These are phyloP conservation scores for Macrochelys suwanniensis DNA, from an alignment of 2,797 vertebrate genomes.

Conservation along the genomic window DNA sequence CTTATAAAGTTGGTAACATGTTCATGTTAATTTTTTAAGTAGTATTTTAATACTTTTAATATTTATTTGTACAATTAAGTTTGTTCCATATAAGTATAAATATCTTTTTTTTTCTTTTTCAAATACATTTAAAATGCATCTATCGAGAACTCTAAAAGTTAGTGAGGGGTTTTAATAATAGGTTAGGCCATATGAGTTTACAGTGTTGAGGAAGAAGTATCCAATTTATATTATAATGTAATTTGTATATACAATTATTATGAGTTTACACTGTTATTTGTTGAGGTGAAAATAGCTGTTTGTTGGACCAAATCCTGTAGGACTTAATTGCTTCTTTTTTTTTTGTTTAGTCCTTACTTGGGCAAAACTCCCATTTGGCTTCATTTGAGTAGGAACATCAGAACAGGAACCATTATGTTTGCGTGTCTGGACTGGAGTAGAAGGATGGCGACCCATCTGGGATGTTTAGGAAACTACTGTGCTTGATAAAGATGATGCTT, in stretches of 20 bases:
- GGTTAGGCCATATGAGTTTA: background rate
- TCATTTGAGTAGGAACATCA: background rate
- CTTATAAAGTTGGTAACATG: background rate
- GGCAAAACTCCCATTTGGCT: background rate
- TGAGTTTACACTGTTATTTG: background rate
- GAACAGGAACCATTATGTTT: background rate
- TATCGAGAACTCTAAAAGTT: background rate
- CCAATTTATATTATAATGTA: background rate
- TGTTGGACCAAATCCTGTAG: background rate
- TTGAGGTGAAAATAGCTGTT: background rate
- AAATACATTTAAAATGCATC: background rate
- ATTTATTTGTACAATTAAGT: background rate
- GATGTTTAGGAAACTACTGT: background rate
- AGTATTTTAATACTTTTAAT: background rate
- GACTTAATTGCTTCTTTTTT: background rate
- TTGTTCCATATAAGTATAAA: background rate
- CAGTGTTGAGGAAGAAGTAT: background rate
- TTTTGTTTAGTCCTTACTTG: background rate
- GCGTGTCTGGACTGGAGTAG: accelerated
- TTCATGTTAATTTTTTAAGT: background rate
- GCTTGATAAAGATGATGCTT: background rate
- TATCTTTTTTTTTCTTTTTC: background rate
- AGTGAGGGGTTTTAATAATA: background rate
- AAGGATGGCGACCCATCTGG: background rate
- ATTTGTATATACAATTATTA: background rate